Conservation (phyloP, 2,888 invertebrate species). For the Himalopsyche kuldschensis region DNA sequence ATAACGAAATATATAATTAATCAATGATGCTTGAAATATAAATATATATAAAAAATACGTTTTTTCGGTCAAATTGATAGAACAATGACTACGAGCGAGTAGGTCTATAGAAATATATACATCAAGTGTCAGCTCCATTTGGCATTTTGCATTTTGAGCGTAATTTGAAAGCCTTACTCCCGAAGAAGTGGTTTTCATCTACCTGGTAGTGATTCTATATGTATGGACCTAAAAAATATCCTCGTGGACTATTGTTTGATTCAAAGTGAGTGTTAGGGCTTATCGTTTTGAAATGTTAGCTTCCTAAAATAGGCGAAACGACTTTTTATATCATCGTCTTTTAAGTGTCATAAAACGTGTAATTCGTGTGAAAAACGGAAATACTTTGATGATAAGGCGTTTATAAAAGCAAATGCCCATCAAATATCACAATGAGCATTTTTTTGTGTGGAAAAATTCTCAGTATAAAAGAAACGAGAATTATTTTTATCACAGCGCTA, state of each 20-base stretch:
- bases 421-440: constrained; percentile 3
- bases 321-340: not conserved
- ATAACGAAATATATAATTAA: no score
- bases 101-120: not conserved
- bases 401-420: not conserved
- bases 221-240: not conserved
- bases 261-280: no score
- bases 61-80: not conserved
- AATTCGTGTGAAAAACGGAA: not conserved
- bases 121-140: not conserved
- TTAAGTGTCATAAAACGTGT: not conserved
- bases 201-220: not conserved
- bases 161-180: constrained; percentile 24
- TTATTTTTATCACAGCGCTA: no score
- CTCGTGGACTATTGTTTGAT: no score
- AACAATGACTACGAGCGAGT: not conserved
- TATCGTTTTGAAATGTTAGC: no score
- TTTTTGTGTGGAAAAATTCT: not conserved
- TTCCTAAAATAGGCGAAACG: not conserved
- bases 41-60: not conserved
- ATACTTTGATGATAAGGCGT: no score
- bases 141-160: constrained; percentile 31
- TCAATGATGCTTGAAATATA: no score
- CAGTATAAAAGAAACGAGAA: not conserved
- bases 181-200: not conserved